phyloP scores from a whole-genome alignment of 1,140 invertebrate species.

The Gryon sp. region DNA sequence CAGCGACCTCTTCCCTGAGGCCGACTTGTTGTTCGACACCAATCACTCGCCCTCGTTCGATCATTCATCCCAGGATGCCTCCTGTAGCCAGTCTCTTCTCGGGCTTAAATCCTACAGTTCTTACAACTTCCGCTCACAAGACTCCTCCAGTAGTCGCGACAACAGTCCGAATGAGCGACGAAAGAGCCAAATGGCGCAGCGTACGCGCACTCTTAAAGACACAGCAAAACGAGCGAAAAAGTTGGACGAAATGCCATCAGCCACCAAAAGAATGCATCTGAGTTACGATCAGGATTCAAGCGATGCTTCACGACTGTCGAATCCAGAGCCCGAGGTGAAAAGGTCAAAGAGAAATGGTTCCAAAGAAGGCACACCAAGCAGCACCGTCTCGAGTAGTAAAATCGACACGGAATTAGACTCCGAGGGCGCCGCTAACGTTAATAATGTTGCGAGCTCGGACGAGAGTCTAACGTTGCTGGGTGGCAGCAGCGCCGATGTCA shows the following conservation, averaged over 20 bases:
- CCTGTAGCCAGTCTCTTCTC: slow-evolving; percentile 74
- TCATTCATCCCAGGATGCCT: slow-evolving; percentile 76
- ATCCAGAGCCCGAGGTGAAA: slow-evolving; percentile 69
- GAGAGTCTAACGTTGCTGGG: slow-evolving; percentile 72
- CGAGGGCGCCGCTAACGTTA: slow-evolving; percentile 66
- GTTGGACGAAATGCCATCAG: slow-evolving; percentile 58
- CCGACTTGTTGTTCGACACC: slow-evolving; percentile 84
- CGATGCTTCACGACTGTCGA: slow-evolving; percentile 71
- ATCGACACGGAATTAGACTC: slow-evolving; percentile 73
- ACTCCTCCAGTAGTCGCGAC: slow-evolving; percentile 75
- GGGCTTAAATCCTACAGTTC: slow-evolving; percentile 65
- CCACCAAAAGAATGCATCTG: slow-evolving; percentile 69
- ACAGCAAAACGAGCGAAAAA: slow-evolving; percentile 66
- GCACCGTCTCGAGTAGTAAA: slow-evolving; percentile 71
- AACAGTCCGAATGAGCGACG: slow-evolving; percentile 73
- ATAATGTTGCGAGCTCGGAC: slow-evolving; percentile 74
- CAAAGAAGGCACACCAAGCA: slow-evolving; percentile 73
- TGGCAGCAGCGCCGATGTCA: slow-evolving; percentile 72
- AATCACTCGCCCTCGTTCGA: slow-evolving; percentile 79
- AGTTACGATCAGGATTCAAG: slow-evolving; percentile 75
- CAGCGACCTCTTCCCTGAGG: slow-evolving; percentile 88
- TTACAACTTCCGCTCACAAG: slow-evolving; percentile 70
- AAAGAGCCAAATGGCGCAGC: slow-evolving; percentile 67
- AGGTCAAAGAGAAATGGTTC: slow-evolving; percentile 69
- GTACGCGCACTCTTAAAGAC: slow-evolving; percentile 67